A percentile compares a stretch with the other conserved stretches of the same genome.
phyloP scores from a whole-genome alignment of 2,888 invertebrate species.

The Microdon myrmicae region DNA sequence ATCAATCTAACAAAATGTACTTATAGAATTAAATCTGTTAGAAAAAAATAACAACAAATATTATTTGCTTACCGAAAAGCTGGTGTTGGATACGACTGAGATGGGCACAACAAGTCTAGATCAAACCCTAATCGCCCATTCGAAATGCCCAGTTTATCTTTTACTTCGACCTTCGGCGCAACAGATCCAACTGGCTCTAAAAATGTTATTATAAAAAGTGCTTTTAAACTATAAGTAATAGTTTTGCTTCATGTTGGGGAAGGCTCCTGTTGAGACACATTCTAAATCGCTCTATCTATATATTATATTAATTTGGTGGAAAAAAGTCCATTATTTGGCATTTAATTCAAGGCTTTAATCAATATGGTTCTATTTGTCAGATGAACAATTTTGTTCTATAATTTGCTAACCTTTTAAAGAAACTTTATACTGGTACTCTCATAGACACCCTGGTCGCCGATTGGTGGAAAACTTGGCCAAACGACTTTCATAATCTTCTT shows the following conservation, averaged over 20 bases:
- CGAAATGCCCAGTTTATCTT: constrained; percentile 68
- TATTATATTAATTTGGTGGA: not conserved
- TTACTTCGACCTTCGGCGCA: constrained; percentile 74
- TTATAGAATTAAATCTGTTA: not conserved
- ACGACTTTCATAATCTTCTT: too few species aligned
- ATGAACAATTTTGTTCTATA: too few species aligned
- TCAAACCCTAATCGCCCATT: constrained; percentile 37
- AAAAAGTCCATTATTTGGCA: too few species aligned
- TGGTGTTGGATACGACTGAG: constrained; percentile 76
- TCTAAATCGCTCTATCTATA: not conserved
- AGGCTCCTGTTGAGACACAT: not conserved
- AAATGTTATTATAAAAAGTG: not conserved
- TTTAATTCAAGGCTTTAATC: too few species aligned
- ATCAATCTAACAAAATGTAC: not conserved
- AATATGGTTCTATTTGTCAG: too few species aligned
- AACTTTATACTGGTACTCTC: too few species aligned
- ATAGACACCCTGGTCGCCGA: too few species aligned
- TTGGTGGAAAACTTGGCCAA: too few species aligned
- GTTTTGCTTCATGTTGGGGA: constrained; percentile 11
- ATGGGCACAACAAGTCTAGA: constrained; percentile 71
- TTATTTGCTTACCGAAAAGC: constrained; percentile 69
- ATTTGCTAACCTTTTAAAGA: too few species aligned
- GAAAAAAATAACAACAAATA: not conserved
- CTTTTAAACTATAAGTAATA: not conserved
- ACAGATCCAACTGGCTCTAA: constrained; percentile 70